Conservation (phyloP, 1,140 invertebrate species). For the Periplaneta americana region DNA sequence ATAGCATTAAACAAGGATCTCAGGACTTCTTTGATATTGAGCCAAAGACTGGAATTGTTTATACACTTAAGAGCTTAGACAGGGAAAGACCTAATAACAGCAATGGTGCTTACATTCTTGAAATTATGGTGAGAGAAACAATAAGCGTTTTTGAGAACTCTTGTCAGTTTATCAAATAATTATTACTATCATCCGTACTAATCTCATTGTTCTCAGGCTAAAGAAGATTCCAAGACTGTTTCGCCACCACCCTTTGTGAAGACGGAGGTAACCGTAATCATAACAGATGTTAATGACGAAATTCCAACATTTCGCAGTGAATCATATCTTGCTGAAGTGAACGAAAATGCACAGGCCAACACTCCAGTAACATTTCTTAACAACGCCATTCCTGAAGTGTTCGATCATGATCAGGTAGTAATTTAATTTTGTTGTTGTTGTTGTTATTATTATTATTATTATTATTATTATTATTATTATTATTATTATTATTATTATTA, state of each 20-base stretch:
- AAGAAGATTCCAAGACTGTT: constrained; percentile 53
- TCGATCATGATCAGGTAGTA: constrained; percentile 83
- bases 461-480: no score
- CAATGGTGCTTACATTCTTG: constrained; percentile 81
- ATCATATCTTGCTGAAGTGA: constrained; percentile 80
- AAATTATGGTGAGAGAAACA: constrained; percentile 45
- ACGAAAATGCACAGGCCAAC: constrained; percentile 86
- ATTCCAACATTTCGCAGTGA: constrained; percentile 74
- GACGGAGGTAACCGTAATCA: constrained; percentile 87
- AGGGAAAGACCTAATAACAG: constrained; percentile 73
- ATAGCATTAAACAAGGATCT: constrained; percentile 70
- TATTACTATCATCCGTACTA: not conserved
- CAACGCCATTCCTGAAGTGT: constrained; percentile 77
- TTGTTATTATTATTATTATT: no score
- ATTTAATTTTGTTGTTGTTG: no score
- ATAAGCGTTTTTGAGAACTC: not conserved
- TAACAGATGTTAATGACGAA: constrained; percentile 93
- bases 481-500: no score
- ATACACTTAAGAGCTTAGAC: constrained; percentile 69
- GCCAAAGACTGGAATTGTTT: constrained; percentile 69
- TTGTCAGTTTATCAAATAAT: not conserved
- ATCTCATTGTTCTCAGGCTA: constrained; percentile 45
- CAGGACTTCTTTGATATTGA: constrained; percentile 68
- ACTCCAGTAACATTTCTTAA: constrained; percentile 84
- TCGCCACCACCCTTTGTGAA: constrained; percentile 65